These are phyloP conservation scores for Epirrhoe tristata DNA, from an alignment of 2,888 invertebrate species.

Conservation along the genomic window DNA sequence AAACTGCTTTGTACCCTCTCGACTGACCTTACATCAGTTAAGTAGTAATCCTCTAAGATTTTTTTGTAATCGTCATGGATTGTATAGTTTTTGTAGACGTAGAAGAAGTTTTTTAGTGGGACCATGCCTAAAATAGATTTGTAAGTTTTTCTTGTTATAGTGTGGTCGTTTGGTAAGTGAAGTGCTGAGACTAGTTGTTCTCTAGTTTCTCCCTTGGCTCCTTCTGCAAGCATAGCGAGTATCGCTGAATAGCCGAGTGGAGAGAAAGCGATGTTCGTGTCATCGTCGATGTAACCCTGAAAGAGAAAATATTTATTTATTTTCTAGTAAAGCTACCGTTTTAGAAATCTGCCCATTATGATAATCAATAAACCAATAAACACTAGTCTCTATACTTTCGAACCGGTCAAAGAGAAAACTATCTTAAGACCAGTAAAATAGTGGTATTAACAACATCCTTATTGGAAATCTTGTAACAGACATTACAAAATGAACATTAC, in stretches of 20 bases:
- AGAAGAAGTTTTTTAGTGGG: slow-evolving; percentile 87
- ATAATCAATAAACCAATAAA: slow-evolving; percentile 2
- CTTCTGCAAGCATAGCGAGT: slow-evolving; percentile 87
- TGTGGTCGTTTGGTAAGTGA: slow-evolving; percentile 81
- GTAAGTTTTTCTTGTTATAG: slow-evolving; percentile 76
- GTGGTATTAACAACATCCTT: slow-evolving; percentile 5
- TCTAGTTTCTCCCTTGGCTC: slow-evolving; percentile 85
- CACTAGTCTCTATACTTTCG: slow-evolving; percentile 15
- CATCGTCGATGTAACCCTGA: slow-evolving; percentile 83
- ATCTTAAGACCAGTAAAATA: slow-evolving; percentile 7
- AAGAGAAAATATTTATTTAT: slow-evolving; percentile 3
- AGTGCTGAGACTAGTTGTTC: slow-evolving; percentile 84
- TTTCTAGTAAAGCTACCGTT: neutral
- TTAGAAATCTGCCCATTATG: slow-evolving; percentile 20
- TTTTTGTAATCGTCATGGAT: slow-evolving; percentile 86
- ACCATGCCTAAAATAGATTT: slow-evolving; percentile 72
- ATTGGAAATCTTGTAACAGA: slow-evolving; percentile 4
- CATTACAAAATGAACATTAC: neutral
- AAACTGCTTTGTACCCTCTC: slow-evolving; percentile 62
- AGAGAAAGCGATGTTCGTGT: slow-evolving; percentile 87
- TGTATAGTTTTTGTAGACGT: slow-evolving; percentile 88
- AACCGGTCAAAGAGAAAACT: slow-evolving; percentile 28
- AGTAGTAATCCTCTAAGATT: slow-evolving; percentile 84
- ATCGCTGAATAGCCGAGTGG: slow-evolving; percentile 87
- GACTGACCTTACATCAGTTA: slow-evolving; percentile 86